Evolutionary conservation across 30 jellyfish, hydroid and myxozoan species (phyloP).

Genomic region (Chrysaora quinquecirrha): DNA sequence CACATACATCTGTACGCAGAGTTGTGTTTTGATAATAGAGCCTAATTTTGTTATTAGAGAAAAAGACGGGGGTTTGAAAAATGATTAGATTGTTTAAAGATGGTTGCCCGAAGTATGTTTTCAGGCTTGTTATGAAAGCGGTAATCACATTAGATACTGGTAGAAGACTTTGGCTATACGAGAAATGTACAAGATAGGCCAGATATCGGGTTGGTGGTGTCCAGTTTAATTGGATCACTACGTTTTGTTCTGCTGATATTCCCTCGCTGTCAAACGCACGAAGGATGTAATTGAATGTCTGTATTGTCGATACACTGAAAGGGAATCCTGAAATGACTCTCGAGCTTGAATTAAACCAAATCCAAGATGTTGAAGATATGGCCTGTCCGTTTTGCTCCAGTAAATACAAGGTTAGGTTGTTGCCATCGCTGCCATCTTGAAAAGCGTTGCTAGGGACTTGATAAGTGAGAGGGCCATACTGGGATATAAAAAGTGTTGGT

Average conservation of each 20-base stretch:
- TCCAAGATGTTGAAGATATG: slow-evolving; percentile 66
- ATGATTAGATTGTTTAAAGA: slow-evolving; percentile 35
- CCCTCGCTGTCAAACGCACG: slow-evolving; percentile 67
- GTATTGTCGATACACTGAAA: slow-evolving; percentile 15
- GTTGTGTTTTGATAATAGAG: slow-evolving; percentile 66
- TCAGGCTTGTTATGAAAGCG: slow-evolving; percentile 35
- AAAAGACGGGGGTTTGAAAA: slow-evolving; percentile 16
- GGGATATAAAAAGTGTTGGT: slow-evolving; percentile 65
- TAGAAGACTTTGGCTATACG: background rate
- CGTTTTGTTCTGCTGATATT: slow-evolving; percentile 52
- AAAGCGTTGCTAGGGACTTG: slow-evolving; percentile 66
- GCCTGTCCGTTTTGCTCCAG: slow-evolving; percentile 42
- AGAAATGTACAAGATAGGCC: slow-evolving; percentile 29
- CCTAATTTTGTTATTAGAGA: slow-evolving; percentile 20
- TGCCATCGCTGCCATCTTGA: slow-evolving; percentile 53
- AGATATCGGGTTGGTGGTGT: slow-evolving; percentile 58
- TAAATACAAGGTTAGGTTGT: slow-evolving; percentile 20
- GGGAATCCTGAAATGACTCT: slow-evolving; percentile 79
- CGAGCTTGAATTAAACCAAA: slow-evolving; percentile 55
- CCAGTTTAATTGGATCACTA: slow-evolving; percentile 31
- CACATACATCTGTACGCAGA: slow-evolving; percentile 72
- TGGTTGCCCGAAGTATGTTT: slow-evolving; percentile 47
- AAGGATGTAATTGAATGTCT: slow-evolving; percentile 12
- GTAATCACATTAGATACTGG: slow-evolving; percentile 45
- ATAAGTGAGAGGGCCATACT: slow-evolving; percentile 52